Evolutionary conservation across 2,113 vertebrate genomes (phyloP).

Genomic region (Quiscalus mexicanus): DNA sequence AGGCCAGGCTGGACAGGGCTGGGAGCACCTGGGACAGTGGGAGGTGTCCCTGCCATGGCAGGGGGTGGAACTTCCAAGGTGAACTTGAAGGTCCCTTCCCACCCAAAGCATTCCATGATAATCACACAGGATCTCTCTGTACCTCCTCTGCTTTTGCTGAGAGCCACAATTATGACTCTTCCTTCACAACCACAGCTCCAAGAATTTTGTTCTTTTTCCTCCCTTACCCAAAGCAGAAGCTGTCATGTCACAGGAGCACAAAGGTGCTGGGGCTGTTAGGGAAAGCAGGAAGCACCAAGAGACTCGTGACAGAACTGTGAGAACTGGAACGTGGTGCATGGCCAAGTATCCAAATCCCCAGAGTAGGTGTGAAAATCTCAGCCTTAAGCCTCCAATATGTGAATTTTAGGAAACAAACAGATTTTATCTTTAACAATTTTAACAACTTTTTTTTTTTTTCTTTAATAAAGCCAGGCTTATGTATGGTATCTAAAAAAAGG

Average conservation of each 20-base stretch:
- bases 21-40: background rate
- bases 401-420: slow-evolving; percentile 37
- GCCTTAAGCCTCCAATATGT: background rate
- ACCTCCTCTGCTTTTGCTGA: background rate
- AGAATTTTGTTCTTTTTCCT: background rate
- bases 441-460: background rate
- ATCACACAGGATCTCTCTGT: background rate
- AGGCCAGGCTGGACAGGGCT: accelerated
- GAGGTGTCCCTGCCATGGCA: background rate
- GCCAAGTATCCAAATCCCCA: slow-evolving; percentile 6
- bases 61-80: background rate
- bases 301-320: background rate
- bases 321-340: background rate
- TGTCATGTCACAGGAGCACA: background rate
- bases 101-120: background rate
- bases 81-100: background rate
- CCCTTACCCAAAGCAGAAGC: background rate
- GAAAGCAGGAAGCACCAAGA: slow-evolving; percentile 27
- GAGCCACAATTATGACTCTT: background rate
- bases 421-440: slow-evolving; percentile 29
- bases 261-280: slow-evolving; percentile 20
- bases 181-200: background rate
- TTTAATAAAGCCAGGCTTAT: slow-evolving; percentile 16
- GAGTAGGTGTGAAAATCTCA: slow-evolving; percentile 16
- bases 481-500: background rate